A percentile compares a stretch with the other conserved stretches of the same genome.
phyloP scores from a whole-genome alignment of 2,113 vertebrate species.

The Myrmophylax atrothorax region DNA sequence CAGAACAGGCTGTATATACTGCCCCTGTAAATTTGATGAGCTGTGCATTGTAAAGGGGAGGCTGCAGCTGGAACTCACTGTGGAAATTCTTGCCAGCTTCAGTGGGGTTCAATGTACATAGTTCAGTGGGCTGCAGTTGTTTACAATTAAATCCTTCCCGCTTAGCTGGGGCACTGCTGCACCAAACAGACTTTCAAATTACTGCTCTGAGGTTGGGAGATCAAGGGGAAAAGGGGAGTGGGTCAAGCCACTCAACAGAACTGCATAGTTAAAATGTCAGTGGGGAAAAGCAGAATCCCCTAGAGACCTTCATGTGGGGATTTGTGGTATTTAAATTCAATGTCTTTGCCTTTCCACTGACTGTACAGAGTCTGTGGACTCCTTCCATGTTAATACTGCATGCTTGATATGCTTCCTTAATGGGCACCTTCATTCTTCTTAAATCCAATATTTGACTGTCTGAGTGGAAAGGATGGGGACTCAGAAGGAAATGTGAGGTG shows the following conservation, averaged over 20 bases:
- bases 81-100: not conserved
- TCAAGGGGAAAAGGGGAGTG: not conserved
- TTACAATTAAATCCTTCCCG: not conserved
- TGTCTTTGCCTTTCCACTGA: not conserved
- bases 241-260: not conserved
- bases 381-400: not conserved
- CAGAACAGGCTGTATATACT: not conserved
- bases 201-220: not conserved
- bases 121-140: not conserved
- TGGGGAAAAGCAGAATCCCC: not conserved
- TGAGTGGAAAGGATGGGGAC: not conserved
- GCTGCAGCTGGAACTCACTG: not conserved
- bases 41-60: not conserved
- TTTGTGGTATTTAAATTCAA: not conserved
- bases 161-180: not conserved
- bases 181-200: not conserved
- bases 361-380: not conserved
- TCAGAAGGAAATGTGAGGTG: not conserved
- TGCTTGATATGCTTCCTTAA: not conserved
- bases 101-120: not conserved
- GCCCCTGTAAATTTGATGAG: not conserved
- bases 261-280: not conserved
- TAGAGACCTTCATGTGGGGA: not conserved
- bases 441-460: not conserved
- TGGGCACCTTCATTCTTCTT: not conserved